Evolutionary conservation across 2,888 invertebrate species (phyloP), one percentile per base, ranked within the genome.

Genomic region (Dynastes maya): DNA sequence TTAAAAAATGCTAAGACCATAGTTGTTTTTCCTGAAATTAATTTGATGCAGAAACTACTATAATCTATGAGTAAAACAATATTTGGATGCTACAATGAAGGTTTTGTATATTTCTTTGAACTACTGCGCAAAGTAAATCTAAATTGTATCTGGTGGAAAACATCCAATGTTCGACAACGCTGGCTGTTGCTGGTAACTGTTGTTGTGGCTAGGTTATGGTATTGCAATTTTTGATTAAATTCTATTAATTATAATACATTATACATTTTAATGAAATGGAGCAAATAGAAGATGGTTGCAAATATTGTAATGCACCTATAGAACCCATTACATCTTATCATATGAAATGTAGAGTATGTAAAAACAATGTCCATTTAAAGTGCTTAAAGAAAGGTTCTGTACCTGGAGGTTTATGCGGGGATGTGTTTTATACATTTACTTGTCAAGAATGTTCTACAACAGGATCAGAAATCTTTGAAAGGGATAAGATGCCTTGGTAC

Each of bases 391-490:
- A 92, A 32, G 92, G 92, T 0, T 91, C 92, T 9, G 92, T 94
- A 0, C 95, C 95, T 0, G 94, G 94, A 0, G 93, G 94, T 80
- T 90, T 95, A 13, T 86, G 91, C 0, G 94, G 95, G 9, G 96
- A 96, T 90, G 91, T 95, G 2, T 96, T 95, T 87, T 96, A 94
- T 82, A 91, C 91, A 81, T 94, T 93, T 79, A 92, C 91, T 1
- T 96, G 96, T 84, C 87, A 89, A 58, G 91, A 93, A 78, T 96
- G 96, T 84, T 92, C 92, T 2, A 84, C 89, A 0, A 86, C 87
- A 6, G 89, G 89, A 1, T 89, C 88, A 32, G 95, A 95, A 86
- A 84, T 89, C 4, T 91, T 94, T 83, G 86, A 88, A 3, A 90
- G 95, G 6, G 92, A 92, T 72, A 93, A 91, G 85, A 91, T 95